A percentile compares a stretch with the other conserved stretches of the same genome.
Conservation (phyloP, 2,888 invertebrate genomes). For the Nasonia oneida region DNA sequence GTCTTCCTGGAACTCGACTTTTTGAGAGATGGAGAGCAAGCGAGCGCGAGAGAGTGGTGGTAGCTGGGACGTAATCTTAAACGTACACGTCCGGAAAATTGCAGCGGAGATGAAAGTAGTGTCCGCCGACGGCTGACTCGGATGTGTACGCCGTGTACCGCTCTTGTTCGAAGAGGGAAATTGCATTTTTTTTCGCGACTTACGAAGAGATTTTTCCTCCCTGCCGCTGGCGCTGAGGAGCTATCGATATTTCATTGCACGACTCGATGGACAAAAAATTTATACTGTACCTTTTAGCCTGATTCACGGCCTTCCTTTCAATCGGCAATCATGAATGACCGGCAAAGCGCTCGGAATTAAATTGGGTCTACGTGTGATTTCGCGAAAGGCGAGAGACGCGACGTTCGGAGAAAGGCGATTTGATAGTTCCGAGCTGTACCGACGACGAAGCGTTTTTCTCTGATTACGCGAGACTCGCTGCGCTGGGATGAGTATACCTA, state of each 20-base stretch:
- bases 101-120: constrained; percentile 38
- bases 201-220: neutral
- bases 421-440: constrained; percentile 46
- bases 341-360: constrained; percentile 21
- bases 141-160: neutral
- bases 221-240: neutral
- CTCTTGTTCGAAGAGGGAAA: constrained; percentile 19
- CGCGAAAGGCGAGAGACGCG: constrained; percentile 39
- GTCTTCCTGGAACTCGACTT: neutral
- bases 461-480: constrained; percentile 40
- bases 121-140: neutral
- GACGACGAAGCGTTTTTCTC: constrained; percentile 49
- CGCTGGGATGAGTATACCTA: neutral
- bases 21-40: neutral
- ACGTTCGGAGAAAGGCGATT: constrained; percentile 52
- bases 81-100: constrained; percentile 49
- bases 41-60: neutral
- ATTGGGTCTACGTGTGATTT: constrained; percentile 48
- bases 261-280: too few species aligned
- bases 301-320: neutral
- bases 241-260: neutral
- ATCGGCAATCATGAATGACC: neutral
- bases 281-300: neutral
- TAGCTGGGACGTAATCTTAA: constrained; percentile 32
- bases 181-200: constrained; percentile 7